phyloP scores from a whole-genome alignment of 2,113 vertebrate genomes.

The Eupsittula cactorum region DNA sequence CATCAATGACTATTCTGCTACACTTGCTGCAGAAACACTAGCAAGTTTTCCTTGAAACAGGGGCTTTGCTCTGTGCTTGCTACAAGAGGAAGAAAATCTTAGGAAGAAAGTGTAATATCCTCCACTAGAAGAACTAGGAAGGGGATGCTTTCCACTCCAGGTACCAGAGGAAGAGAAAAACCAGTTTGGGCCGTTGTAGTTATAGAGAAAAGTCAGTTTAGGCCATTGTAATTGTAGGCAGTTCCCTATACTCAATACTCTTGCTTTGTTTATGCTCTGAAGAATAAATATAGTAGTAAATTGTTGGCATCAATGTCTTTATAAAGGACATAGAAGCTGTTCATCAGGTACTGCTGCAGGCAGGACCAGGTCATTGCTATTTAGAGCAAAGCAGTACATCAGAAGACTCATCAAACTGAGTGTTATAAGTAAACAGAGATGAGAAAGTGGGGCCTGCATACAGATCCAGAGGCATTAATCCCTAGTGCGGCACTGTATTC shows the following conservation, averaged over 20 bases:
- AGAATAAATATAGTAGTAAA: background rate
- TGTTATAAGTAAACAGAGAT: background rate
- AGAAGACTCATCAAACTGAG: background rate
- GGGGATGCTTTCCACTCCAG: accelerated
- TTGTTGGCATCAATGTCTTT: background rate
- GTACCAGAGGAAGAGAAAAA: background rate
- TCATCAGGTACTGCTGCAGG: background rate
- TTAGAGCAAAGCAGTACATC: background rate
- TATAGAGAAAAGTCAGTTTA: background rate
- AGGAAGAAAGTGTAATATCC: background rate
- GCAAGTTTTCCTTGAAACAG: background rate
- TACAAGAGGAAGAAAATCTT: background rate
- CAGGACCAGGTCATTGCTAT: background rate
- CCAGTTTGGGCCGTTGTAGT: accelerated
- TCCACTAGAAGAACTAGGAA: background rate
- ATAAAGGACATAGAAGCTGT: accelerated
- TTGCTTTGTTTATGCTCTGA: background rate
- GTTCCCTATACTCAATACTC: background rate
- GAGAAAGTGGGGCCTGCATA: background rate
- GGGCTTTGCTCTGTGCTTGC: background rate
- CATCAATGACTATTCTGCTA: accelerated
- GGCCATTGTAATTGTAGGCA: accelerated
- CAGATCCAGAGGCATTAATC: background rate
- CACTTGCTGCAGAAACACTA: background rate
- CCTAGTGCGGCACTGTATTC: background rate